Base-by-base conservation (phyloP, 2,888 invertebrate genomes). In the Imbricaverruca yamaguchii region DNA sequence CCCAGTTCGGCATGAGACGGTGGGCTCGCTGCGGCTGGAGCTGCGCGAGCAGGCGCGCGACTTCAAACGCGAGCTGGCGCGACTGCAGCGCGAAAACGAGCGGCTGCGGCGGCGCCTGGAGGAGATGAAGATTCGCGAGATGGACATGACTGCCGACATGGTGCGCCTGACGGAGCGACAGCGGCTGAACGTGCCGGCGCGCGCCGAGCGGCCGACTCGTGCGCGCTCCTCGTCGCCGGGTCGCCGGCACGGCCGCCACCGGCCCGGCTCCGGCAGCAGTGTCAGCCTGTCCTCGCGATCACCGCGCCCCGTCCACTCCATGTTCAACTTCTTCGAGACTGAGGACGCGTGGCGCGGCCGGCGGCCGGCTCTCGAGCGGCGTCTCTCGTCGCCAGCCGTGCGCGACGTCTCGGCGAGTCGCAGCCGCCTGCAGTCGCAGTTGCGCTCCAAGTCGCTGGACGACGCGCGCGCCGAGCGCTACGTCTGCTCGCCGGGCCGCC, bases 391-490 rank as follows among this genome's bases (percentile, higher is more conserved):
- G 74, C 74, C 74, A 23, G 74, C 74, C 53, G 18, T 74, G 74
- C 74, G 74, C 15, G 13, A 13, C 53, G 39, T 18, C 23, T n/a
- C 53, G 9, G 74, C 53, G 18, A 53, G 39, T 4, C 13, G 53
- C 53, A 21, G 74, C 18, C 74, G 74, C 18, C 74, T 74, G 53
- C 39, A 18, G 15, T 18, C 53, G 53, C 39, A 74, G 53, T 53
- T 74, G 74, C 74, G 74, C 74, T 74, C 74, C 74, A 74, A 74
- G 74, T 53, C 53, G 53, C 74, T 74, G 53, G 74, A 74, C 39
- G 74, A 74, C 74, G 13, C 74, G 53, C 39, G 74, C 15, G 7
- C 53, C 9, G 74, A 74, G 53, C 74, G 74, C 15, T 53, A 53
- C 53, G 18, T 74, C 18, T 74, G 74, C 74, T 39, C 53, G 18